A percentile compares a stretch with the other conserved stretches of the same genome.
Conservation (phyloP, 2,888 invertebrate species). For the Lymantria monacha region DNA sequence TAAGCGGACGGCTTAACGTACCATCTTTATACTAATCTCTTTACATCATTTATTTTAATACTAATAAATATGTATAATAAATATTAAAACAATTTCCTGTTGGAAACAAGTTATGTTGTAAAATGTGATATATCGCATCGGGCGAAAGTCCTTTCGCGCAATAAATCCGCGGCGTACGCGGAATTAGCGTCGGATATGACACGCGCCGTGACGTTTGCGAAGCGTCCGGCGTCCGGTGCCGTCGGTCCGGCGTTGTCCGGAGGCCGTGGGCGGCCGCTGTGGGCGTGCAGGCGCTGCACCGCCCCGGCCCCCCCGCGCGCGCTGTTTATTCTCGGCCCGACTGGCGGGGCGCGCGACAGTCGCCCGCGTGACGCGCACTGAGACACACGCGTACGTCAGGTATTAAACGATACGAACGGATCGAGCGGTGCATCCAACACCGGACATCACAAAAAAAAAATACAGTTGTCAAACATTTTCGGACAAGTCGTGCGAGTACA, state of each 20-base stretch:
- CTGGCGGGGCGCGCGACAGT: slow-evolving; percentile 73
- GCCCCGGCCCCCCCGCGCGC: slow-evolving; percentile 65
- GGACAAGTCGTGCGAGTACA: slow-evolving; percentile 26
- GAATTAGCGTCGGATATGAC: slow-evolving; percentile 14
- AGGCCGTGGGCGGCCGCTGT: slow-evolving; percentile 68
- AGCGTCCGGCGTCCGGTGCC: slow-evolving; percentile 26
- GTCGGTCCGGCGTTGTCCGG: slow-evolving; percentile 33
- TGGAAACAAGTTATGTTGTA: slow-evolving; percentile 22
- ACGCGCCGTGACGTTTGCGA: slow-evolving; percentile 18
- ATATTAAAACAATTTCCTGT: slow-evolving; percentile 37
- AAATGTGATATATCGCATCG: slow-evolving; percentile 11
- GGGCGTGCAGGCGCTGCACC: slow-evolving; percentile 76
- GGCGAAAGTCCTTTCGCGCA: slow-evolving; percentile 29
- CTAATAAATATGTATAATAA: slow-evolving; percentile 32
- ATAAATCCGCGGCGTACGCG: slow-evolving; percentile 23
- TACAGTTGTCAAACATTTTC: slow-evolving; percentile 42
- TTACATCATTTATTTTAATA: slow-evolving; percentile 30
- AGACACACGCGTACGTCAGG: slow-evolving; percentile 70
- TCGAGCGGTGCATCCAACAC: slow-evolving; percentile 72
- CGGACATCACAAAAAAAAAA: slow-evolving; percentile 62
- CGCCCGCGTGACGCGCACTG: slow-evolving; percentile 76
- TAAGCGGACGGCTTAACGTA: no score
- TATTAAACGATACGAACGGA: slow-evolving; percentile 48
- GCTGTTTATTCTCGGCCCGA: slow-evolving; percentile 76
- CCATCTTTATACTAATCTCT: slow-evolving; percentile 29